Percentiles rank a stretch among this genome's conserved stretches.
Conservation (phyloP, 2,797 vertebrate genomes). For the Valencia hispanica region DNA sequence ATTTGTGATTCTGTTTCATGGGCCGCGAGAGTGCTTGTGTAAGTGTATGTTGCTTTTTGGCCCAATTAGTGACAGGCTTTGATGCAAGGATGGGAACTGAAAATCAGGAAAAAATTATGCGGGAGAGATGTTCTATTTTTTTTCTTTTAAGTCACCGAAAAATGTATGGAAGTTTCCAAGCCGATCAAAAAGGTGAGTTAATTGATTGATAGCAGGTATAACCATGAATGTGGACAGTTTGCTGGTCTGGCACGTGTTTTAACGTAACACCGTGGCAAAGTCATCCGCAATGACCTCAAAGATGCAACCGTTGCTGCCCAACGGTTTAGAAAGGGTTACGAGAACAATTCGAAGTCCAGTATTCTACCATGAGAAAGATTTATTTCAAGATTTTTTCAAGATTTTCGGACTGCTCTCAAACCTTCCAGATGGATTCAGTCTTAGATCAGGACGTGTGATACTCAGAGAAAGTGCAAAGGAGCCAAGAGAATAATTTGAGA, state of each 20-base stretch:
- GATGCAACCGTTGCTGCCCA: not conserved
- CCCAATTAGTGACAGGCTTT: no score
- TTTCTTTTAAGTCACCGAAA: not conserved
- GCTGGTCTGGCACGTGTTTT: not conserved
- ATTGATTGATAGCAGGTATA: not conserved
- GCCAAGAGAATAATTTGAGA: not conserved
- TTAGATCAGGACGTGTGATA: not conserved
- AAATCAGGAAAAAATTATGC: not conserved
- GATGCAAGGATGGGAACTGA: not conserved
- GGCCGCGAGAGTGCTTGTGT: no score
- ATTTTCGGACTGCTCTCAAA: not conserved
- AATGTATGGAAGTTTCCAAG: not conserved
- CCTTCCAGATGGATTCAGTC: not conserved
- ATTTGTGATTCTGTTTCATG: not conserved
- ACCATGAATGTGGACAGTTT: not conserved
- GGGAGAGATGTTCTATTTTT: not conserved
- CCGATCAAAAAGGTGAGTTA: not conserved
- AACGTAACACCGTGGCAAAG: not conserved
- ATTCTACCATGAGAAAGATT: not conserved
- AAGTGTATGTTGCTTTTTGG: no score
- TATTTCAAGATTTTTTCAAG: no score
- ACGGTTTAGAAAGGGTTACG: not conserved
- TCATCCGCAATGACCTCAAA: not conserved
- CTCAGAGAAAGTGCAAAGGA: not conserved
- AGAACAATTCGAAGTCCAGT: not conserved